Base-by-base conservation (phyloP, 1,140 invertebrate species). In the Asobara japonica region DNA sequence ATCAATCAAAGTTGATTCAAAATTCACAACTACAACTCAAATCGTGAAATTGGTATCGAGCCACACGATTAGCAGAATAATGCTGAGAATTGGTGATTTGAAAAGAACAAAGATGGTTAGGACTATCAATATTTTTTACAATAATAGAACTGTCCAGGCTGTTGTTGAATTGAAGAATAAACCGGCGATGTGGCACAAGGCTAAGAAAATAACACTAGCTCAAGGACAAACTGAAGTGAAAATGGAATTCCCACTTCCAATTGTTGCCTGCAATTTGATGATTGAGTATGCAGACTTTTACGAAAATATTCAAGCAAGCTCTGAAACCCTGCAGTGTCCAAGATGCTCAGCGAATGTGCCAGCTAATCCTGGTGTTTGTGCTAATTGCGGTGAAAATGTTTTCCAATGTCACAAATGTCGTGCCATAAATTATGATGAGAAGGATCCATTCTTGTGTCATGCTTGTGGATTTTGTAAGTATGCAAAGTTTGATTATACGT, bases 391-490 rank as follows among this genome's bases (percentile, higher is more conserved):
- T 2, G 98, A 99, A 85, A 99, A 99, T 86, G 98, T 99, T 0
- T 99, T 97, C 85, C 98, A 99, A 80, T 99, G 97, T 83, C 96
- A 98, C 85, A 98, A 98, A 87, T 98, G 97, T 88, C 92, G 96
- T 13, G 96, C 97, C 0, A 99, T 99, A 74, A 99, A 99, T 87
- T 99, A 99, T 87, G 98, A 99, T 85, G 97, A 99, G 84, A 98
- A 98, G 84, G 98, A 99, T 89, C 98, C 98, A 1, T 99, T 99
- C 90, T 86, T 99, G 11, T 99, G 98, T 84, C 98, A 99, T 87
- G 94, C 97, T 7, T 99, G 98, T 88, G 98, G 98, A 1, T 99
- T 98, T 87, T 99, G 97, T 89, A 99, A 99, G 88, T 99, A 99
- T 87, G 98, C 97, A n/a, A 98, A 99, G 86, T 98, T 99, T 85